These are phyloP conservation scores for Anarsia innoxiella DNA, from an alignment of 2,888 invertebrate genomes.

Conservation along the genomic window DNA sequence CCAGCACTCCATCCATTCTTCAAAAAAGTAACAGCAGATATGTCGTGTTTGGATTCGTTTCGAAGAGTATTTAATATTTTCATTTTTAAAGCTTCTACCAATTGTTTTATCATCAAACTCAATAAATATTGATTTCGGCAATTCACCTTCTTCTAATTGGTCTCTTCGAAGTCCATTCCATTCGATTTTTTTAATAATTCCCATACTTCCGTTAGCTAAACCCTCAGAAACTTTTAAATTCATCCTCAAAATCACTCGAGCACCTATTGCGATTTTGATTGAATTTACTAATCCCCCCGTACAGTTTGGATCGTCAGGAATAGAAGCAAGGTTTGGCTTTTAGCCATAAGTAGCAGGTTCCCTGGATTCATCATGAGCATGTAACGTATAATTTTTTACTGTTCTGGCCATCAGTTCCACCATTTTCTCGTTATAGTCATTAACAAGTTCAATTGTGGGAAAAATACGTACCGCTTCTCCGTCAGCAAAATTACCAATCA, in stretches of 20 bases:
- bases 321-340: conserved; percentile 9
- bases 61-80: too few relatives aligned
- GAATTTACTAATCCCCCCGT: conserved; percentile 2
- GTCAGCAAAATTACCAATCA: conserved; percentile 10
- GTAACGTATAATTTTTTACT: conserved; percentile 11
- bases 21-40: too few relatives aligned
- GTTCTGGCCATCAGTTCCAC: conserved; percentile 11
- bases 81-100: neutral
- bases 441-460: conserved; percentile 5
- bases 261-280: conserved; percentile 1
- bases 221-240: neutral
- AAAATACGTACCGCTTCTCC: conserved; percentile 8
- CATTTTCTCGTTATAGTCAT: conserved; percentile 15
- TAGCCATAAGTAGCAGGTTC: conserved; percentile 10
- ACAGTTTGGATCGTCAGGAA: conserved; percentile 4
- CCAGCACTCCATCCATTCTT: too few relatives aligned
- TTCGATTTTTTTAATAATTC: neutral
- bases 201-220: conserved; percentile 1
- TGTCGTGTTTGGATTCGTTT: too few relatives aligned
- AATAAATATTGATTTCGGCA: neutral
- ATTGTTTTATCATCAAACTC: neutral
- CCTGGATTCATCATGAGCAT: conserved; percentile 14
- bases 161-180: conserved; percentile 1
- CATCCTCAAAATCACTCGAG: neutral
- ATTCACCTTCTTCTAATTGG: neutral